Conservation (phyloP, 2,797 vertebrate species). For the Gallinago stenura region DNA sequence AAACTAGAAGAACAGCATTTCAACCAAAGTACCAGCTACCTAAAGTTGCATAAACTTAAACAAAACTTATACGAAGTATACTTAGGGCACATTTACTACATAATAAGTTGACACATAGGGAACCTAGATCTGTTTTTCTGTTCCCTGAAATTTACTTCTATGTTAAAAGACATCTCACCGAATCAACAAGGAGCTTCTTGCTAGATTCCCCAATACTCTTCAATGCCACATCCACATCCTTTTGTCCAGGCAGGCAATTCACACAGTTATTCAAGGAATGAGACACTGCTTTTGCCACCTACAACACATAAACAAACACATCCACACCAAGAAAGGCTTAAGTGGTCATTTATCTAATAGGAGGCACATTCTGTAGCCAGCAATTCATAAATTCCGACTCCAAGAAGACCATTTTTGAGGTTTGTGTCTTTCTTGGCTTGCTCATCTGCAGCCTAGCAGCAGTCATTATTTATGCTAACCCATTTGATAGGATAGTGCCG, state of each 20-base stretch:
- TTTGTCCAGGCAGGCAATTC: conserved; percentile 97
- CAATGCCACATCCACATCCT: conserved; percentile 97
- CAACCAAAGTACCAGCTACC: background rate
- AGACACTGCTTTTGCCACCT: conserved; percentile 98
- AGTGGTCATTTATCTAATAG: background rate
- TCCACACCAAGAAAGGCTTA: background rate
- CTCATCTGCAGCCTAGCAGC: background rate
- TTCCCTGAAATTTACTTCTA: background rate
- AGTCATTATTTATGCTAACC: background rate
- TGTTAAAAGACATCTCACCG: conserved; percentile 80
- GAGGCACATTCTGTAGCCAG: background rate
- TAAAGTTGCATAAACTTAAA: background rate
- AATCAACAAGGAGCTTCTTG: conserved; percentile 96
- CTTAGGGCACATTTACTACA: background rate
- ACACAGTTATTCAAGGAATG: conserved; percentile 98
- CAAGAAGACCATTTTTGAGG: background rate
- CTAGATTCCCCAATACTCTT: conserved; percentile 98
- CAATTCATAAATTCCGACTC: background rate
- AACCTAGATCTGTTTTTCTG: background rate
- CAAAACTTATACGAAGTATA: background rate
- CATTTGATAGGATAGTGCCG: background rate
- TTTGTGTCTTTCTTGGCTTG: background rate
- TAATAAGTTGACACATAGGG: background rate
- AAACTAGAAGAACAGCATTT: background rate
- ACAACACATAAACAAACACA: conserved; percentile 7